Evolutionary conservation across 2,797 vertebrate species (phyloP).

Genomic region (Clarias platycephalus): DNA sequence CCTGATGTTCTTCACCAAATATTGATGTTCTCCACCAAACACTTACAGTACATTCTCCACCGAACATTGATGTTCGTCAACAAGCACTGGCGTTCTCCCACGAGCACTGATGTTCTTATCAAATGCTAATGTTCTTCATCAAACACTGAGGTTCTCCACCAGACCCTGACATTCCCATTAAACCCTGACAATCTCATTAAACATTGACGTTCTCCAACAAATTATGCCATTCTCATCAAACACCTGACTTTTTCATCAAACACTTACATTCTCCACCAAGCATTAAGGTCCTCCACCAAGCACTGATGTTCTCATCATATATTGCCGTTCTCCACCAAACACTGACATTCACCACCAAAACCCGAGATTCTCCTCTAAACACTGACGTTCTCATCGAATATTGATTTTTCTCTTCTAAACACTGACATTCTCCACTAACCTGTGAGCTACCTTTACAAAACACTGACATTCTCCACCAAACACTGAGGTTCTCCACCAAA

Average conservation of each 20-base stretch:
- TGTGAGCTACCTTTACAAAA: too few relatives aligned
- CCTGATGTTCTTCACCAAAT: neutral
- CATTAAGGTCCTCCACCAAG: neutral
- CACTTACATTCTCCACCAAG: neutral
- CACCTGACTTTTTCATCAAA: neutral
- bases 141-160: neutral
- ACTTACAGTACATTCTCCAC: neutral
- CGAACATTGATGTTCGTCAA: neutral
- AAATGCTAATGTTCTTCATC: neutral
- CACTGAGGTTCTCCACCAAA: neutral
- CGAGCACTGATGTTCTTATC: neutral
- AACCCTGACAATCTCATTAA: neutral
- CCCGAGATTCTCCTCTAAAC: neutral
- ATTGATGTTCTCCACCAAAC: neutral
- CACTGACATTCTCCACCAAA: neutral
- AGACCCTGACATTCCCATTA: neutral
- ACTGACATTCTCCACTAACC: neutral
- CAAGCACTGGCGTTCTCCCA: neutral
- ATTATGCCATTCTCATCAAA: neutral
- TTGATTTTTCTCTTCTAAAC: too few relatives aligned
- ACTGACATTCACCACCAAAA: neutral
- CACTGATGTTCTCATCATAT: too few relatives aligned
- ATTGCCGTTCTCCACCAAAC: neutral
- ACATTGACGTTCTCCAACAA: neutral
- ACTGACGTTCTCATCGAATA: neutral